Evolutionary conservation across 2,113 vertebrate species (phyloP).

Genomic region (Acanthochromis polyacanthus): DNA sequence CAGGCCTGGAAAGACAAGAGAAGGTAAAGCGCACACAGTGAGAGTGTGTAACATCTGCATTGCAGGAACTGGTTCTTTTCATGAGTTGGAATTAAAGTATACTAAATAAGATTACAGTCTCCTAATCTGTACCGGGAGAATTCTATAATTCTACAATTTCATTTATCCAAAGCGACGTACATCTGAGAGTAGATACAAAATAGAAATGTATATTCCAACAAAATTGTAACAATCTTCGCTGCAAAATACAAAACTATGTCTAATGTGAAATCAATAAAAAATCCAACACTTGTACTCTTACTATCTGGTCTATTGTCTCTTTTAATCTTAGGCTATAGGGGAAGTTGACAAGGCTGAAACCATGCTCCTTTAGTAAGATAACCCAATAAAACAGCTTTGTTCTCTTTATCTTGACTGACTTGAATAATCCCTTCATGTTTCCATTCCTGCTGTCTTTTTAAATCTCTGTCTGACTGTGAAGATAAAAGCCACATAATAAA

Average conservation of each 20-base stretch:
- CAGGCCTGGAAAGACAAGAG: conserved; percentile 83
- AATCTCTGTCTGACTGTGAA: conserved; percentile 31
- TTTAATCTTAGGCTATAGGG: neutral
- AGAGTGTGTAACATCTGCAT: too few species aligned
- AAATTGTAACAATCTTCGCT: too few species aligned
- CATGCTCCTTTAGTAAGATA: conserved; percentile 15
- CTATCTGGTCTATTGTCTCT: neutral
- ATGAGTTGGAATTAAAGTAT: neutral
- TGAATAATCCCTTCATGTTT: conserved; percentile 52
- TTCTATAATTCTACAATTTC: too few species aligned
- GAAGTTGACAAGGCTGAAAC: neutral
- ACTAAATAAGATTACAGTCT: too few species aligned
- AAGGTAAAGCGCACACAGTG: conserved; percentile 81
- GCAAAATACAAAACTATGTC: too few species aligned
- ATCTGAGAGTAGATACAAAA: too few species aligned
- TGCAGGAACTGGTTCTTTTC: neutral
- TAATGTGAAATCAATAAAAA: too few species aligned
- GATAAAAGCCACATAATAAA: conserved; percentile 43
- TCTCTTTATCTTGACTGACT: conserved; percentile 36
- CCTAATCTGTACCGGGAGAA: too few species aligned
- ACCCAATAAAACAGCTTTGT: conserved; percentile 3
- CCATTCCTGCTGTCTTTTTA: conserved; percentile 39
- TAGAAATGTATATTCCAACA: too few species aligned
- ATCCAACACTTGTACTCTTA: too few species aligned
- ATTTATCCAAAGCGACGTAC: too few species aligned